Conservation (phyloP, 2,797 vertebrate genomes). For the Sparidentex hasta region DNA sequence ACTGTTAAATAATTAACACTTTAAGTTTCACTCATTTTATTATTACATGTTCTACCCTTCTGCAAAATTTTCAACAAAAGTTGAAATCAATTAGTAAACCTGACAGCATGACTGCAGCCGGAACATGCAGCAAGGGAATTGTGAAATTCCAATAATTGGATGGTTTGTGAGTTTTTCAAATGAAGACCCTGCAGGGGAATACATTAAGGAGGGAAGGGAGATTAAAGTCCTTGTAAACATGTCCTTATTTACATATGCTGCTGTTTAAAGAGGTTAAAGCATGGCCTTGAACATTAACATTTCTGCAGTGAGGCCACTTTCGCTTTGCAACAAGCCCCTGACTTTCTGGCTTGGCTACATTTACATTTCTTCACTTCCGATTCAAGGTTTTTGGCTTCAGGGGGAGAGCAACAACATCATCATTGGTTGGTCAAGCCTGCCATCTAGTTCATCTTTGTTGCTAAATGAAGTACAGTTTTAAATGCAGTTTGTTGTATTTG, state of each 20-base stretch:
- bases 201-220: constrained; percentile 5
- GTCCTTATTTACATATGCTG: constrained; percentile 27
- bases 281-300: constrained; percentile 23
- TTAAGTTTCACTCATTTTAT: not conserved
- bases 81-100: constrained; percentile 16
- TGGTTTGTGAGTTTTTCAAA: constrained; percentile 27
- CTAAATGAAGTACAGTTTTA: not conserved
- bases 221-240: constrained; percentile 31
- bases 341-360: not conserved
- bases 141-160: constrained; percentile 23
- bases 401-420: not conserved
- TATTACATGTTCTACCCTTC: not conserved
- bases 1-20: not conserved
- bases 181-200: constrained; percentile 4
- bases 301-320: constrained; percentile 21
- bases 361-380: constrained; percentile 12
- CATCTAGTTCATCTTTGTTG: not conserved
- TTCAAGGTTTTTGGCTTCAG: constrained; percentile 20
- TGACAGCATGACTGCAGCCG: not conserved
- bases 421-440: not conserved
- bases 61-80: not conserved
- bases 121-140: constrained; percentile 9
- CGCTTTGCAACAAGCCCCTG: constrained; percentile 9
- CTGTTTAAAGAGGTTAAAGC: constrained; percentile 22
- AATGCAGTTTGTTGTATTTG: not conserved